Evolutionary conservation across 2,113 vertebrate genomes (phyloP).

Genomic region (Microcebus murinus): DNA sequence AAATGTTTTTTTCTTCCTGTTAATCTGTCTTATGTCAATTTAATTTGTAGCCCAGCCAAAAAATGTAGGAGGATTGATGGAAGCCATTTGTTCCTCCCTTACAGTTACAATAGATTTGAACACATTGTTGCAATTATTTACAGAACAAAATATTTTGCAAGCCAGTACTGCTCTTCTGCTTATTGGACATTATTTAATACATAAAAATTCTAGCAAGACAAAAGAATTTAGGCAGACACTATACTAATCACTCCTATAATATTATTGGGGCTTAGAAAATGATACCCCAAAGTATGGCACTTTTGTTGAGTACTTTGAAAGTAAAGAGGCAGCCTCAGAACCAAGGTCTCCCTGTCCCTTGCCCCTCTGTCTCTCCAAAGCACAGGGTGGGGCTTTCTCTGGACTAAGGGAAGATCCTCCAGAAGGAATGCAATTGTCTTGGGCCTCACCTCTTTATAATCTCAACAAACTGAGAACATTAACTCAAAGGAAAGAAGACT

Average conservation of each 20-base stretch:
- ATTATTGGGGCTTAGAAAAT: not conserved
- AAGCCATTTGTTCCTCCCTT: not conserved
- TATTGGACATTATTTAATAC: not conserved
- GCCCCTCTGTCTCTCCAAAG: not conserved
- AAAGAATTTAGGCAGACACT: not conserved
- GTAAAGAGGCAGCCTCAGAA: not conserved
- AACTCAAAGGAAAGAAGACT: too few species aligned
- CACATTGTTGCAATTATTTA: not conserved
- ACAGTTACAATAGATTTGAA: not conserved
- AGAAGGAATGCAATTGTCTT: not conserved
- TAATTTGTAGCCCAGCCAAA: not conserved
- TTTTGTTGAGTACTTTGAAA: not conserved
- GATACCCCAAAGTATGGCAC: not conserved
- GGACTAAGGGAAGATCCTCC: not conserved
- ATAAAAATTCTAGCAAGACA: not conserved
- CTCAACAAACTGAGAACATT: too few species aligned
- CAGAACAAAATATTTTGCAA: not conserved
- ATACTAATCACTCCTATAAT: constrained; percentile 13
- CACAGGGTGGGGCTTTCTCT: not conserved
- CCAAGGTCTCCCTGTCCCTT: not conserved
- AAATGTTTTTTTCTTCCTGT: not conserved
- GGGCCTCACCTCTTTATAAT: too few species aligned
- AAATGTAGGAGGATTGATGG: not conserved
- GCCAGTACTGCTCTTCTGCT: not conserved
- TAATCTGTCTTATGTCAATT: not conserved